Percentiles rank a stretch among this genome's conserved stretches.
These are phyloP conservation scores for Chromis chromis DNA, from an alignment of 2,797 vertebrate species.

Conservation along the genomic window DNA sequence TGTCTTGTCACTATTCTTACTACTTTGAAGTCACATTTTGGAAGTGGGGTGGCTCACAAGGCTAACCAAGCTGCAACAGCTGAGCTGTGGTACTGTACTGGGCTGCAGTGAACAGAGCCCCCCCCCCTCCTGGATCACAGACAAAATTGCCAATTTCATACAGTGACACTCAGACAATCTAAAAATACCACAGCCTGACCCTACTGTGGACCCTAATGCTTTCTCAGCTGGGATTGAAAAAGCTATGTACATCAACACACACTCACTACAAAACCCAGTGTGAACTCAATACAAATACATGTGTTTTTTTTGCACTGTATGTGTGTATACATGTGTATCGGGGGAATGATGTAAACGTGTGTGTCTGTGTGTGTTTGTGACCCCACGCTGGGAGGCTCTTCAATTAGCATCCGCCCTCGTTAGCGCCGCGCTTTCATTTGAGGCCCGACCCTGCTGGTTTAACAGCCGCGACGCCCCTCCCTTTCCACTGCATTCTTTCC, in stretches of 20 bases:
- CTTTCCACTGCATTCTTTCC: constrained; percentile 85
- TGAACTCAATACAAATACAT: constrained; percentile 10
- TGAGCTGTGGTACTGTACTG: constrained; percentile 9
- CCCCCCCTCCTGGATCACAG: constrained; percentile 4
- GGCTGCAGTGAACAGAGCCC: background rate
- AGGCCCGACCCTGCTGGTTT: constrained; percentile 80
- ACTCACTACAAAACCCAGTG: background rate
- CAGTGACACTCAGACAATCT: background rate
- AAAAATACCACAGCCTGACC: constrained; percentile 1
- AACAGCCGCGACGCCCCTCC: constrained; percentile 71
- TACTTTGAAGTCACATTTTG: constrained; percentile 31
- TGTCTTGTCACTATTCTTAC: constrained; percentile 9
- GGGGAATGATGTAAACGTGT: constrained; percentile 35
- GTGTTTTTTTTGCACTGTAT: constrained; percentile 26
- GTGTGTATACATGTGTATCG: constrained; percentile 16
- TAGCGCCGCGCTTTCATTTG: constrained; percentile 81
- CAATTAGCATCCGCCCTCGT: constrained; percentile 83
- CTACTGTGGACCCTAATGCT: background rate
- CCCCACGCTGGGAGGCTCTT: constrained; percentile 76
- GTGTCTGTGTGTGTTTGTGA: constrained; percentile 45
- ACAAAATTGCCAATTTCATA: background rate
- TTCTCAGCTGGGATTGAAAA: background rate
- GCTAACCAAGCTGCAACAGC: constrained; percentile 25
- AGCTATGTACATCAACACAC: background rate
- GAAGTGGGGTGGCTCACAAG: constrained; percentile 3